Evolutionary conservation across 2,797 vertebrate genomes (phyloP), one percentile per base, ranked within the genome.

Genomic region (Potorous gilbertii): DNA sequence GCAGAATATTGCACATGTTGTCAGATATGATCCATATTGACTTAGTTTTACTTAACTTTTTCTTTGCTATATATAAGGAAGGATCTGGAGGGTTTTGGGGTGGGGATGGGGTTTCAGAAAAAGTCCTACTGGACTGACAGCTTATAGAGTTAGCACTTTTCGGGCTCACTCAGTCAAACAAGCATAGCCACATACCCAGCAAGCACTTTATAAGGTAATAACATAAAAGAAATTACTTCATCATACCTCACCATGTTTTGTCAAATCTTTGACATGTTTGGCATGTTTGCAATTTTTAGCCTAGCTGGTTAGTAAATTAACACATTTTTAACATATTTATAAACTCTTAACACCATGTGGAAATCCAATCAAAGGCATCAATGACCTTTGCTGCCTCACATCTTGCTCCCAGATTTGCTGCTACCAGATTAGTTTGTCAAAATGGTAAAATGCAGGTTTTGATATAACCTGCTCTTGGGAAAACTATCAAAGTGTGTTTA

Each of bases 361-460:
- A 96, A 97, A 97, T 94, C 89, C 94, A 96, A 94, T 92, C 94
- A 96, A 93, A 18, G 40, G 92, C 89, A 92, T 95, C 94, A 92
- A 92, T 94, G 91, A 95, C 90, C 95, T 97, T 56, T 95, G 94
- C 87, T 52, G 89, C 95, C 66, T 94, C 93, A 92, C 89, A 96
- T 96, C 97, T 97, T 96, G 94, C 92, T 97, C 97, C 96, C 96
- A 97, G 96, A 97, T 97, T 95, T 95, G 91, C 40, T 91, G 91
- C 97, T 97, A 96, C 94, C 54, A 97, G 74, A 57, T 50, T 31
- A 92, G 74, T 24, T 54, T 91, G 95, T 95, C 91, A 93, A 92
- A 93, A 95, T 59, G 96, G 62, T 34, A 0, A 89, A 95, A 96
- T 95, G 95, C 54, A 95, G 91, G 56, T 96, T 95, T 95, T 97